Evolutionary conservation across 2,113 vertebrate species (phyloP).

Genomic region (Aspiorhynchus laticeps): DNA sequence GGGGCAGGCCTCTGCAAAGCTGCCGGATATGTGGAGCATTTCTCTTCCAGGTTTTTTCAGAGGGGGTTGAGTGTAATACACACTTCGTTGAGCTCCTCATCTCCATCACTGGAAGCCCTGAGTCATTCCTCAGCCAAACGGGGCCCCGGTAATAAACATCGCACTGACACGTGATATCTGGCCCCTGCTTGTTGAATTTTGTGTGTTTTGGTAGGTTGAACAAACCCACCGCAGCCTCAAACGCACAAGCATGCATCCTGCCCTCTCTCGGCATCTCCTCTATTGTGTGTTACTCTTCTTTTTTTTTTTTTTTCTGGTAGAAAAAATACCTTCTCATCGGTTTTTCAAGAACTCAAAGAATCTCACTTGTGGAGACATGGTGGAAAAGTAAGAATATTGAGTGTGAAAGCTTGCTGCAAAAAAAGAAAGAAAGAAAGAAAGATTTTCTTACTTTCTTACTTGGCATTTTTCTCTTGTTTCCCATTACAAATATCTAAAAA

Average conservation of each 20-base stretch:
- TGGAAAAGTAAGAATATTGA: neutral
- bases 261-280: conserved; percentile 41
- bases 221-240: conserved; percentile 67
- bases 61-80: conserved; percentile 63
- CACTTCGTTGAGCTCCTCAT: conserved; percentile 66
- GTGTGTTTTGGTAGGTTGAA: conserved; percentile 71
- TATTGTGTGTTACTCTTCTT: conserved; percentile 56
- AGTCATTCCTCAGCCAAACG: conserved; percentile 65
- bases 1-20: conserved; percentile 73
- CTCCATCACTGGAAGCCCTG: conserved; percentile 20
- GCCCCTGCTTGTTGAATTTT: conserved; percentile 75
- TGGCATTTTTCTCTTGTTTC: no score
- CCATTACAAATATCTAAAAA: no score
- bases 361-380: neutral
- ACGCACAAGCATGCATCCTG: conserved; percentile 60
- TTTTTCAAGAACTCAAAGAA: neutral
- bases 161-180: conserved; percentile 73
- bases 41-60: neutral
- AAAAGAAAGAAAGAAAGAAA: no score
- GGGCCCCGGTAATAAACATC: conserved; percentile 70
- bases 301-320: neutral
- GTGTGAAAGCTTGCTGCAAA: neutral
- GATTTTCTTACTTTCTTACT: no score
- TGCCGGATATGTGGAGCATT: conserved; percentile 72
- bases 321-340: neutral